These are phyloP conservation scores for Polypedilum pembai DNA, from an alignment of 1,140 invertebrate genomes.

Conservation along the genomic window DNA sequence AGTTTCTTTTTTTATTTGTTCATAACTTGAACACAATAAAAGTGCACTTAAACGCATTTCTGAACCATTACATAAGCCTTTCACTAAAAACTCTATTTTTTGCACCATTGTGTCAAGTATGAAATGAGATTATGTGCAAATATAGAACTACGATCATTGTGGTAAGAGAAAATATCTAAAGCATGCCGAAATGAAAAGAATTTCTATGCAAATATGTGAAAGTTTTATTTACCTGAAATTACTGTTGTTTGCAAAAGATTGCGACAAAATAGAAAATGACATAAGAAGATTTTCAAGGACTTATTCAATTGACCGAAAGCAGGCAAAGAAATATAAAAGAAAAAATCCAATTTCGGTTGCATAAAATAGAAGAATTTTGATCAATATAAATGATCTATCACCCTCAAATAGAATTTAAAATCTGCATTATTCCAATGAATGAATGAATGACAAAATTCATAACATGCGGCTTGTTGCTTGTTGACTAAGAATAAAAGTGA, in stretches of 20 bases:
- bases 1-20: too few relatives aligned
- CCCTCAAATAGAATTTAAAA: too few relatives aligned
- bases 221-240: constrained; percentile 1
- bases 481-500: neutral
- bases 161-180: neutral
- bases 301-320: constrained; percentile 21
- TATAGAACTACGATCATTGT: neutral
- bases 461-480: neutral
- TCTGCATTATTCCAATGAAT: too few relatives aligned
- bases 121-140: constrained; percentile 24
- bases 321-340: neutral
- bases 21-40: too few relatives aligned
- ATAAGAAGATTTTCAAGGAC: constrained; percentile 23
- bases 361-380: constrained; percentile 23
- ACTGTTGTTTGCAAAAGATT: neutral
- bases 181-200: neutral
- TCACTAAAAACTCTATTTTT: neutral
- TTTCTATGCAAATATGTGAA: constrained; percentile 15
- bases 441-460: neutral
- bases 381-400: constrained; percentile 11
- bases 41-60: too few relatives aligned
- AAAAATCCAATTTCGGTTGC: constrained; percentile 18
- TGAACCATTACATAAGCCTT: too few relatives aligned
- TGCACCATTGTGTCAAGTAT: constrained; percentile 18
- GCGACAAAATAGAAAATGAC: neutral